phyloP scores from a whole-genome alignment of 2,888 invertebrate species.

The Chymomyza amoena region DNA sequence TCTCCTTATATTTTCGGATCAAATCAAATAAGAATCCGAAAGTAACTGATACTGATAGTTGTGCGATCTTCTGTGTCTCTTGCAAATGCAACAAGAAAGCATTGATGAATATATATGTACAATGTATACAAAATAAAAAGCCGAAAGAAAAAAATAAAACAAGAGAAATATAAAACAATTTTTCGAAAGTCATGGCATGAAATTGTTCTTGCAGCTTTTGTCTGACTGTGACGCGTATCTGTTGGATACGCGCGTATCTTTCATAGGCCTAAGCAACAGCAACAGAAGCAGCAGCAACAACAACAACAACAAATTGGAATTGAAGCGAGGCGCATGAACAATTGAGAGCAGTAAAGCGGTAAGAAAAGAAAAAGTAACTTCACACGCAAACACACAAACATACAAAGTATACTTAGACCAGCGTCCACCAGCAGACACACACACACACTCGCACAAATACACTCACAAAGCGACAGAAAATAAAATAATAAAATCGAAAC shows the following conservation, averaged over 20 bases:
- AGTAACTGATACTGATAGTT: slow-evolving; percentile 31
- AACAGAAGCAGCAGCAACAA: slow-evolving; percentile 8
- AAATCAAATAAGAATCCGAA: slow-evolving; percentile 31
- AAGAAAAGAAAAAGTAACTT: slow-evolving; percentile 68
- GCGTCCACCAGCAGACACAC: slow-evolving; percentile 19
- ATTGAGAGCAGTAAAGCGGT: slow-evolving; percentile 64
- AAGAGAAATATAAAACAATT: slow-evolving; percentile 27
- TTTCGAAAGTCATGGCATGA: slow-evolving; percentile 60
- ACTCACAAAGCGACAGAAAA: slow-evolving; percentile 61
- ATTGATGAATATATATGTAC: neutral
- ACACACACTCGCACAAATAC: slow-evolving; percentile 9
- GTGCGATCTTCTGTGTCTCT: slow-evolving; percentile 11
- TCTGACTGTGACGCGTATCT: slow-evolving; percentile 40
- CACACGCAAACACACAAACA: slow-evolving; percentile 23
- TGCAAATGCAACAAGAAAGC: neutral
- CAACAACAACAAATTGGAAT: slow-evolving; percentile 5
- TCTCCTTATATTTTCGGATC: neutral
- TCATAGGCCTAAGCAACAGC: slow-evolving; percentile 59
- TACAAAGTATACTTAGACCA: slow-evolving; percentile 22
- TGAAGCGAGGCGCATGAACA: slow-evolving; percentile 46
- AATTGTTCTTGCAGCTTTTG: slow-evolving; percentile 60
- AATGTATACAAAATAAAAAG: neutral
- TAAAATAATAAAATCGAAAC: slow-evolving; percentile 73
- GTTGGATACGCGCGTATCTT: slow-evolving; percentile 14
- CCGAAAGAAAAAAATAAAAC: neutral